Evolutionary conservation across 1,140 invertebrate species (phyloP).

Genomic region (Papilio polytes): DNA sequence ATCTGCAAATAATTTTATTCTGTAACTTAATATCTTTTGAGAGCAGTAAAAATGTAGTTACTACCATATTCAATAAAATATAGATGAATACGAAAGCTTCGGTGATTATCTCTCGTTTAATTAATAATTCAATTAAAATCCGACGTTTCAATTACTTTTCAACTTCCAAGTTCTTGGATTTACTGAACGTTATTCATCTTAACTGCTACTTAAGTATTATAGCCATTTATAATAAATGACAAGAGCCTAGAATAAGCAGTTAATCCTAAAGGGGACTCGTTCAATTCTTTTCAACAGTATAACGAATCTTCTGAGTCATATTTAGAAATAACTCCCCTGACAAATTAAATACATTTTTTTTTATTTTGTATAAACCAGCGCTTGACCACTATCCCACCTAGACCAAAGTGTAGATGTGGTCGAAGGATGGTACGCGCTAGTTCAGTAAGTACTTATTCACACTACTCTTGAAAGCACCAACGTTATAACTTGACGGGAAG

Average conservation of each 20-base stretch:
- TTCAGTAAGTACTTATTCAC: too few relatives aligned
- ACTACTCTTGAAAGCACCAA: too few relatives aligned
- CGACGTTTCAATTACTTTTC: conserved; percentile 18
- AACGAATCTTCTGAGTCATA: not conserved
- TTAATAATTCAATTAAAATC: conserved; percentile 22
- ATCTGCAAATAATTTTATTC: too few relatives aligned
- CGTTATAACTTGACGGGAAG: too few relatives aligned
- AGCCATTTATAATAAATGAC: conserved; percentile 24
- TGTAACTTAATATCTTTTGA: too few relatives aligned
- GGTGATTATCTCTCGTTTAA: conserved; percentile 12
- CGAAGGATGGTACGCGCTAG: too few relatives aligned
- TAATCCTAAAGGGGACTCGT: too few relatives aligned
- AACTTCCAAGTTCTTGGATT: not conserved
- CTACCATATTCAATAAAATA: not conserved
- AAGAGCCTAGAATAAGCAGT: conserved; percentile 3
- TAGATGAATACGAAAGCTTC: not conserved
- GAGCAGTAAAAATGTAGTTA: not conserved
- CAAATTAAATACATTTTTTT: too few relatives aligned
- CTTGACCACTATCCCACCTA: too few relatives aligned
- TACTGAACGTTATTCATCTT: conserved; percentile 5
- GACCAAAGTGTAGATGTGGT: too few relatives aligned
- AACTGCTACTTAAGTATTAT: conserved; percentile 12
- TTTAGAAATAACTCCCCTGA: not conserved
- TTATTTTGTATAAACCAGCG: too few relatives aligned
- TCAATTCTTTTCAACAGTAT: too few relatives aligned